phyloP scores from a whole-genome alignment of 2,113 vertebrate species.

The Spermophilus dauricus region DNA sequence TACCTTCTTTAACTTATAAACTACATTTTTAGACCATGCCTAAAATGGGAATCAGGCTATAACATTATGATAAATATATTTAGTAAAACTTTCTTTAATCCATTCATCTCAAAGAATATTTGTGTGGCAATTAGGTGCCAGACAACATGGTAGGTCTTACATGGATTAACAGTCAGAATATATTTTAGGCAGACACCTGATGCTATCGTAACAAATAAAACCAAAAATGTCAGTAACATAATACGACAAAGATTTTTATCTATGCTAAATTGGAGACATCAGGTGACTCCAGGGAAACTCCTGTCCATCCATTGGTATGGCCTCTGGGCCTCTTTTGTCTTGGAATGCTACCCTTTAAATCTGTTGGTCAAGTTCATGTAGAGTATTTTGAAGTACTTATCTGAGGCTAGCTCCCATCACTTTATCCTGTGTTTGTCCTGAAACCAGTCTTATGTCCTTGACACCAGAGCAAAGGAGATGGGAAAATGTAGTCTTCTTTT shows the following conservation, averaged over 20 bases:
- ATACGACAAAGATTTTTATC: not conserved
- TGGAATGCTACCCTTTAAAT: not conserved
- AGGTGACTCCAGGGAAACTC: not conserved
- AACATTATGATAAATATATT: not conserved
- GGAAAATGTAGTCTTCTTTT: not conserved
- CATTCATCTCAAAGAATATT: not conserved
- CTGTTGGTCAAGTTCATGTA: not conserved
- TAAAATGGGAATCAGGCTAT: not conserved
- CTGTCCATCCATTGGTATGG: not conserved
- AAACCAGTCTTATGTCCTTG: not conserved
- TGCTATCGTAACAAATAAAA: not conserved
- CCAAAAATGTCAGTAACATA: not conserved
- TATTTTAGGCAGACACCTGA: not conserved
- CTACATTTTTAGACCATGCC: not conserved
- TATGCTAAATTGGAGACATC: not conserved
- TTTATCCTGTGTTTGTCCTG: not conserved
- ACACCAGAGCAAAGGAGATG: not conserved
- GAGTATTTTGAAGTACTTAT: not conserved
- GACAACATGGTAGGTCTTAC: not conserved
- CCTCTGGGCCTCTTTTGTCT: not conserved
- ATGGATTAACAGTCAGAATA: not conserved
- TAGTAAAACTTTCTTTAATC: not conserved
- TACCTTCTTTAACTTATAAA: not conserved
- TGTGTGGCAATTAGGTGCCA: not conserved
- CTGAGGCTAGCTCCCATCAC: not conserved